Percentiles rank a stretch among this genome's conserved stretches.
These are phyloP conservation scores for Rhinella marina DNA, from an alignment of 2,797 vertebrate species.

Conservation along the genomic window DNA sequence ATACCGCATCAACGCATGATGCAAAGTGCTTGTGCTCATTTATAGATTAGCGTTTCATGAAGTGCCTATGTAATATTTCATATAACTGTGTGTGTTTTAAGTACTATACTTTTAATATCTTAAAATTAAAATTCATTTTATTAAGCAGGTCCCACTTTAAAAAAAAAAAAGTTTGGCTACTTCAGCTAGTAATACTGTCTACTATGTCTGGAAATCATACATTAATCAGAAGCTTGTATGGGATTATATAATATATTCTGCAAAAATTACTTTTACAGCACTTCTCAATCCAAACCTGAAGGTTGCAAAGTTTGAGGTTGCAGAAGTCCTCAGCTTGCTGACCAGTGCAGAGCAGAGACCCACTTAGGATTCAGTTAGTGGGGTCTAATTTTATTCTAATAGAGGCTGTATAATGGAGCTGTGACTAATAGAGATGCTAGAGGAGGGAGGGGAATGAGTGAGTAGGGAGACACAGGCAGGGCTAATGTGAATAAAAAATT, in stretches of 20 bases:
- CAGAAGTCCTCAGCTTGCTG: conserved; percentile 25
- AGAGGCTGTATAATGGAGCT: conserved; percentile 60
- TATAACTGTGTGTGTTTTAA: neutral
- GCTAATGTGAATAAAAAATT: conserved; percentile 87
- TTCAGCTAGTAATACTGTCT: neutral
- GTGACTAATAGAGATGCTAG: conserved; percentile 61
- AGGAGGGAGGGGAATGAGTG: conserved; percentile 29
- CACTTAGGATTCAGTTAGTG: conserved; percentile 56
- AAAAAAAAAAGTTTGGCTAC: neutral
- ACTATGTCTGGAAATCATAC: neutral
- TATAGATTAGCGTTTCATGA: too few species aligned
- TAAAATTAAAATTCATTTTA: neutral
- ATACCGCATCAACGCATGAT: too few species aligned
- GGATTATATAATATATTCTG: conserved; percentile 12
- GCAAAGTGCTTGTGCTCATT: too few species aligned
- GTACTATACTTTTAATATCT: neutral
- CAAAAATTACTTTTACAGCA: neutral
- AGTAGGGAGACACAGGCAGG: conserved; percentile 77
- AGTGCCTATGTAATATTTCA: too few species aligned
- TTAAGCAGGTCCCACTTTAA: neutral
- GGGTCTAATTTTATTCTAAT: conserved; percentile 63
- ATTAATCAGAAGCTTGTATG: conserved; percentile 10
- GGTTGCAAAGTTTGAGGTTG: conserved; percentile 6
- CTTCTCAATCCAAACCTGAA: conserved; percentile 10
- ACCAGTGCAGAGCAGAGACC: conserved; percentile 26